Evolutionary conservation across 1,140 invertebrate genomes (phyloP), one percentile per base, ranked within the genome.

Genomic region (Medauroidea extradentata): DNA sequence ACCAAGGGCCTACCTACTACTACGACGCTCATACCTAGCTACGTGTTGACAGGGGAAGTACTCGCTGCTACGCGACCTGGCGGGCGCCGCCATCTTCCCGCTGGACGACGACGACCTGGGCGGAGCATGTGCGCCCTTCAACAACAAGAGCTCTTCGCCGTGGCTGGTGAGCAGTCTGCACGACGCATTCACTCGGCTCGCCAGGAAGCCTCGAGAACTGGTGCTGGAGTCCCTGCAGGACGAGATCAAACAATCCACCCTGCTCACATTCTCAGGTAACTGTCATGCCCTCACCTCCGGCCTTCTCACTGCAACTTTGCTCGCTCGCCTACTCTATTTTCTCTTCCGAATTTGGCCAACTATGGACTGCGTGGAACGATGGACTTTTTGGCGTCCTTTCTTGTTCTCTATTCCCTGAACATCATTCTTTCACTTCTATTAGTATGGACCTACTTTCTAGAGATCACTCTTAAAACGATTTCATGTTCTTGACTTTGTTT

Each of bases 21-120:
- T n/a, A n/a, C n/a, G n/a, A n/a, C n/a, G n/a, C n/a, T n/a, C n/a
- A n/a, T n/a, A n/a, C n/a, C n/a, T n/a, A n/a, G n/a, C n/a, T n/a
- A n/a, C n/a, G n/a, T n/a, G n/a, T n/a, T n/a, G n/a, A n/a, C 57
- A 85, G 82, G 79, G 76, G 4, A 85, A 84, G 69, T 85, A 85
- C 57, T 73, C 74, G 0, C 57, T 83, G 11, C 68, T 85, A 7
- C 74, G 82, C 23, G 77, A 80, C 60, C 66, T 85, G 13, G 82
- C 76, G n/a, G 84, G 84, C 23, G 64, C 81, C 0, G 80, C 75
- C 1, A 49, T 81, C 0, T 70, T 66, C 46, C 50, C 65, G 16
- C 34, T 77, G 5, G 73, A 79, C 61, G 63, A 67, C 7, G 76
- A 78, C 34, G 75, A 76, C 59, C 41, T 27, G 11, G 23, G 59